These are phyloP conservation scores for Lacerta bilineata DNA, from an alignment of 2,797 vertebrate genomes.

Conservation along the genomic window DNA sequence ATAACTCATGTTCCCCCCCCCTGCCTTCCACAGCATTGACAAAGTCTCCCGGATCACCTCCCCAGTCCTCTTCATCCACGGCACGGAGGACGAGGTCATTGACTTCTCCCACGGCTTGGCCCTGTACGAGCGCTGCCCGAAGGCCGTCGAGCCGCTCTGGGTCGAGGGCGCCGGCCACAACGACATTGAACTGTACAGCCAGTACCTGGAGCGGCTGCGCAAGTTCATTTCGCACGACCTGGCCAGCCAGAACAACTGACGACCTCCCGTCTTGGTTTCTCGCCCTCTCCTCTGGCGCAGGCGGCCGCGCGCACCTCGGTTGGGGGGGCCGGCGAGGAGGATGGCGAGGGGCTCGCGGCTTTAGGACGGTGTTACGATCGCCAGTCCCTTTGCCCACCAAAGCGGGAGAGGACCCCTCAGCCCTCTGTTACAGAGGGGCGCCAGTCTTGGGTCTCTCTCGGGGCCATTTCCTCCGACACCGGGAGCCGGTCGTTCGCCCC, in stretches of 20 bases:
- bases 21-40: conserved; percentile 92
- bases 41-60: conserved; percentile 98
- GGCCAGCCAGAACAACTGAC: conserved; percentile 85
- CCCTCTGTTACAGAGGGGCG: neutral
- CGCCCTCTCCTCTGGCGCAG: neutral
- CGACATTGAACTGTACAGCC: conserved; percentile 99
- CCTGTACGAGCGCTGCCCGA: conserved; percentile 96
- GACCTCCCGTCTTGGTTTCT: neutral
- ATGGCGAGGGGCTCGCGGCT: neutral
- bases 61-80: conserved; percentile 97
- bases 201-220: conserved; percentile 97
- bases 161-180: conserved; percentile 98
- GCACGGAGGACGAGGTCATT: conserved; percentile 97
- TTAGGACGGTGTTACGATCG: neutral
- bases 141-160: conserved; percentile 98
- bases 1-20: neutral
- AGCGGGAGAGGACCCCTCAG: neutral
- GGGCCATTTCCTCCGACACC: neutral
- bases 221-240: conserved; percentile 98
- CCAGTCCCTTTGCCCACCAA: neutral
- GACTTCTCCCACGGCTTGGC: conserved; percentile 98
- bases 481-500: neutral
- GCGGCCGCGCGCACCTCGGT: neutral
- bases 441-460: neutral
- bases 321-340: neutral